Base-by-base conservation (phyloP, 1,140 invertebrate genomes). In the Neoseiulus cucumeris region DNA sequence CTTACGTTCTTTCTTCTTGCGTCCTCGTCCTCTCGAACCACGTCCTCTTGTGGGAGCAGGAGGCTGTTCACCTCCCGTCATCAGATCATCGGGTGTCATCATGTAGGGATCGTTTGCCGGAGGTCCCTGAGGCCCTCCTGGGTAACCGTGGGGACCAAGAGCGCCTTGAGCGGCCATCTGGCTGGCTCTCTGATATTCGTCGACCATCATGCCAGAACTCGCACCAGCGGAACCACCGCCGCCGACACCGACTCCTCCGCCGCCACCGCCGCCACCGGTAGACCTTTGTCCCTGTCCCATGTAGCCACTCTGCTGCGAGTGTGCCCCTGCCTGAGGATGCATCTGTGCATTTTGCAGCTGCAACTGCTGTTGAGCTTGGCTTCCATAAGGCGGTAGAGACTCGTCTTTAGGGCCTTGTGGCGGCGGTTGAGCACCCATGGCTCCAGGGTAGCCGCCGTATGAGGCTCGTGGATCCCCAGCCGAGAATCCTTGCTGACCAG, bases 1-100 rank as follows among this genome's bases (percentile, higher is more conserved):
- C 68, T 66, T 65, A 67, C 68, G 67, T 68, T 66, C 66, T 68
- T 47, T 67, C 66, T 68, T 66, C 67, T 68, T 33, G 51, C 42
- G 66, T 68, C n/a, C 64, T 59, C 64, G 68, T 64, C 51, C 51
- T 33, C 51, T 25, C 25, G 51, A 59, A 20, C 51, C 51, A 17
- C 51, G 51, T 18, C 51, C 51, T 59, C 51, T 59, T 12, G 25
- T 59, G 1, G 51, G 51, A 17, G 51, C 51, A 18, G 51, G 51
- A 25, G 51, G 25, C 22, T 59, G 51, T 33, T 59, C 51, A 14
- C 51, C 51, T 25, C 14, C 25, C 14, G 51, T 25, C 51, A 59
- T 59, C 25, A 59, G 22, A 25, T 59, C 51, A 25, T 59, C 51
- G 14, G 51, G 51, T 20, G 51, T 59, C 51, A 59, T 59, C 51